Conservation (phyloP, 1,140 invertebrate species). For the Samia ricini region DNA sequence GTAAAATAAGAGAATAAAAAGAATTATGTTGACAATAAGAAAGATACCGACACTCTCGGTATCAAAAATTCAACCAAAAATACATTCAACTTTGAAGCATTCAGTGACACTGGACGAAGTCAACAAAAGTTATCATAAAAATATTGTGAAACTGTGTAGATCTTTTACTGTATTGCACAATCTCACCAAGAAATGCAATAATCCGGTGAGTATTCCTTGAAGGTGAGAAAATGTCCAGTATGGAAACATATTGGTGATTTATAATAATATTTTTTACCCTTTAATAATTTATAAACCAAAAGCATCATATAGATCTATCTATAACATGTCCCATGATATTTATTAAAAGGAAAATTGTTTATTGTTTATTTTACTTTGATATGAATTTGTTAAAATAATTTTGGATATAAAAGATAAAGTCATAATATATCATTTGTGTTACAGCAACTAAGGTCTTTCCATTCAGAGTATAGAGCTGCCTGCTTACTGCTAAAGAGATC, state of each 20-base stretch:
- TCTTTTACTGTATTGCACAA: constrained; percentile 52
- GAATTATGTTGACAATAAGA: constrained; percentile 60
- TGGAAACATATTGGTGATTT: too few relatives aligned
- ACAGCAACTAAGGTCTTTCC: constrained; percentile 49
- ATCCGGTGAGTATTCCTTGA: constrained; percentile 67
- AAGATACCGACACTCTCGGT: constrained; percentile 48
- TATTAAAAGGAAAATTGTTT: too few relatives aligned
- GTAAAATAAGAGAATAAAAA: not conserved
- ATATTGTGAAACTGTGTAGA: constrained; percentile 50
- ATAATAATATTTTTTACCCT: too few relatives aligned
- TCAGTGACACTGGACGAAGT: constrained; percentile 29
- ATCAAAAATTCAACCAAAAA: constrained; percentile 51
- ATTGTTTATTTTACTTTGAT: too few relatives aligned
- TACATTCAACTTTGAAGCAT: constrained; percentile 36
- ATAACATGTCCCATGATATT: too few relatives aligned
- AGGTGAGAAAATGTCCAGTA: too few relatives aligned
- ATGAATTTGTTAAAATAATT: too few relatives aligned
- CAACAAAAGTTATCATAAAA: constrained; percentile 41
- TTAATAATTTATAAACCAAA: too few relatives aligned
- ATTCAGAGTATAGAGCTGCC: constrained; percentile 59
- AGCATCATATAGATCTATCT: too few relatives aligned
- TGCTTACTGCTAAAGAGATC: constrained; percentile 50
- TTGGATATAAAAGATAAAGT: too few relatives aligned
- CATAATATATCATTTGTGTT: constrained; percentile 28
- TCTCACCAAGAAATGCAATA: constrained; percentile 43